Evolutionary conservation across 2,888 invertebrate species (phyloP).

Genomic region (Nomada goodeniana): DNA sequence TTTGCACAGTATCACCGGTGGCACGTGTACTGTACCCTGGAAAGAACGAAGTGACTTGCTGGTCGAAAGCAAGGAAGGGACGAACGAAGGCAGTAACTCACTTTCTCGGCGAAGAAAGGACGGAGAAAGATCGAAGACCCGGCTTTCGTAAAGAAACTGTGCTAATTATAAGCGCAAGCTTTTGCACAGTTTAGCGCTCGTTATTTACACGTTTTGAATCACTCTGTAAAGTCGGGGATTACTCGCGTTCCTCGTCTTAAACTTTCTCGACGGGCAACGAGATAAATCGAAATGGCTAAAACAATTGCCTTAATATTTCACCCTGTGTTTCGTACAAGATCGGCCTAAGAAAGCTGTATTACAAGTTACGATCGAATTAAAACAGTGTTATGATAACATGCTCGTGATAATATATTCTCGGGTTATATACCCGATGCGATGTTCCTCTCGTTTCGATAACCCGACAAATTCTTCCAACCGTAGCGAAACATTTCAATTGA

Average conservation of each 20-base stretch:
- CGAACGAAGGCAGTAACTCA: slow-evolving; percentile 26
- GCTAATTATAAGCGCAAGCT: slow-evolving; percentile 57
- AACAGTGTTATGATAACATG: no score
- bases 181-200: slow-evolving; percentile 41
- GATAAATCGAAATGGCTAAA: neutral
- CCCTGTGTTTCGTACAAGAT: no score
- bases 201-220: slow-evolving; percentile 60
- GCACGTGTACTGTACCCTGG: no score
- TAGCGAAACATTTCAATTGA: no score
- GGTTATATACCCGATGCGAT: no score
- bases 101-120: slow-evolving; percentile 16
- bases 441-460: no score
- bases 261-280: neutral
- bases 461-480: no score
- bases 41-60: neutral
- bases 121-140: slow-evolving; percentile 44
- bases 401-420: no score
- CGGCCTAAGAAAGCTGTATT: no score
- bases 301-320: no score
- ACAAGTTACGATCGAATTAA: no score
- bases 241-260: neutral
- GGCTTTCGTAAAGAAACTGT: slow-evolving; percentile 46
- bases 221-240: slow-evolving; percentile 3
- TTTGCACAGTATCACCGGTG: neutral
- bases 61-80: slow-evolving; percentile 16